Evolutionary conservation across 2,113 vertebrate species (phyloP), one percentile per base, ranked within the genome.

Genomic region (Planiliza haematocheilus): DNA sequence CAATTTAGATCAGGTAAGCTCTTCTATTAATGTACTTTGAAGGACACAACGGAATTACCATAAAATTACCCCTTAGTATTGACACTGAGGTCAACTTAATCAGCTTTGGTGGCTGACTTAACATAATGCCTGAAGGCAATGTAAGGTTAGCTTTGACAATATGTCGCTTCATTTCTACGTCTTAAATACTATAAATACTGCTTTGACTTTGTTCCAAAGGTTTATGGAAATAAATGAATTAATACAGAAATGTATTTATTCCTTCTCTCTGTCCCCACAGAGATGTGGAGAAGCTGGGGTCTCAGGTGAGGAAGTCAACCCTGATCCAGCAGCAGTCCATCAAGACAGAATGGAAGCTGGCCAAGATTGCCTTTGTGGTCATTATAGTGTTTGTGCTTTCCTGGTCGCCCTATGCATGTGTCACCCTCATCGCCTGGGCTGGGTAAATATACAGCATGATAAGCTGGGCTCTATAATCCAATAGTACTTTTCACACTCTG

Each of bases 301-400:
- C 77, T 79, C 95, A 84, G 91, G 92, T 84, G 91, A 93, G 85
- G 91, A 95, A 82, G 91, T 89, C 91, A 60, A 92, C 84, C 81
- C 76, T 92, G 80, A 88, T 90, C 34, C 93, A 91, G 68, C 89
- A 93, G 76, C 92, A 93, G 86, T 92, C 92, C 79, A 96, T 98
- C 82, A 96, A 92, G 90, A 96, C 92, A 7, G 96, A 99, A 81
- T 98, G 97, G 97, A 97, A 96, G 86, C 94, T 97, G 91, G 97
- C 97, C 56, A 98, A 96, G 93, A 93, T 96, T 5, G 95, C 95
- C 60, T 91, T 97, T 87, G 94, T 98, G 21, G 93, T 97, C 86
- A 97, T 97, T 89, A 94, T 96, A 13, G 94, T 97, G 49, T 98
- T 93, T 58, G 94, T 97, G 70, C 90, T 98, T 76, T 98, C 97